Base-by-base conservation (phyloP, 2,113 vertebrate genomes). In the Polyodon spathula region DNA sequence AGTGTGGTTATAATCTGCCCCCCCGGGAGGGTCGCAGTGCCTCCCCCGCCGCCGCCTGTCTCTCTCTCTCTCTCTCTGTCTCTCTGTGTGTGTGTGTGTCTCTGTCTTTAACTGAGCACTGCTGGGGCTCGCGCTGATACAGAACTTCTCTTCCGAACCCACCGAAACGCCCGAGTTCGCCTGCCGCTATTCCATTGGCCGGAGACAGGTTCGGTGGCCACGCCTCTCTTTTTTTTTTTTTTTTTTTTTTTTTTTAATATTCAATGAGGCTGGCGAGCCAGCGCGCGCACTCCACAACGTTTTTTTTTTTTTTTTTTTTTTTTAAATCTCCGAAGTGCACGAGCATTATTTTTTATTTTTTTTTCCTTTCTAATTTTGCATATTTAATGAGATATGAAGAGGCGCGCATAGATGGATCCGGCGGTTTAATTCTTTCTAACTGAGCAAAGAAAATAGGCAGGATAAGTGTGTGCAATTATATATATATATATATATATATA, bases 101-200 rank as follows among this genome's bases (percentile, higher is more conserved):
- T 81, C 86, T 83, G 86, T 87, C 88, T 85, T 81, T 79, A 79
- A 75, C 83, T 84, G 74, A 81, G 81, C 87, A 81, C 79, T 82
- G 89, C 76, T 86, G 77, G 64, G 63, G 73, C 76, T 84, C 81
- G 73, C 87, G 81, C 86, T 86, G 77, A 89, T 89, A 83, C 84
- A 79, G 88, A 94, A 94, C 90, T 97, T 93, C 90, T 88, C 87
- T 87, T 86, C 80, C 84, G 73, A 87, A 87, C 84, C 60, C 75
- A 81, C 69, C 60, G 74, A 66, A 75, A 87, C 84, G 84, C 89
- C 93, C 89, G 86, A 66, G 79, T 86, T 37, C 81, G 83, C 74
- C 73, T 68, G 39, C 67, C 70, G 52, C 68, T 37, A 61, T 61
- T 62, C 80, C 68, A 97, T 97, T 97, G 92, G 94, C 80, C 81